A percentile compares a stretch with the other conserved stretches of the same genome.
These are phyloP conservation scores for Enteromius fasciolatus DNA, from an alignment of 2,797 vertebrate species.

Conservation along the genomic window DNA sequence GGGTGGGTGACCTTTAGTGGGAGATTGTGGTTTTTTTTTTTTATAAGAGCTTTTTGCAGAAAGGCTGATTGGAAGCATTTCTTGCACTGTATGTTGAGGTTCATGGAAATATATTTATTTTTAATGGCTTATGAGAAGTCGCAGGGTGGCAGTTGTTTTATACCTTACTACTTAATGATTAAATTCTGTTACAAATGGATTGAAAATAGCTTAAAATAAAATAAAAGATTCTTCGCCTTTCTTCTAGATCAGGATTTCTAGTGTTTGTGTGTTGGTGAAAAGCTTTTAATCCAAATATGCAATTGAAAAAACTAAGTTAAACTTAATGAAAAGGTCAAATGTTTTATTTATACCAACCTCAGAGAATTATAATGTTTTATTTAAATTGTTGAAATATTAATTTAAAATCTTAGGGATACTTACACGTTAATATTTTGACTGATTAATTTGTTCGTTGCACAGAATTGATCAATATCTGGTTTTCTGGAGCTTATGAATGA, in stretches of 20 bases:
- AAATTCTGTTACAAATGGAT: neutral
- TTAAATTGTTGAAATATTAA: neutral
- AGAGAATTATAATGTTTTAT: neutral
- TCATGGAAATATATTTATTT: neutral
- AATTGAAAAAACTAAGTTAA: neutral
- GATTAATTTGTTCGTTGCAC: neutral
- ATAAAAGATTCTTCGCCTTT: neutral
- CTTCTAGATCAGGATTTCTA: neutral
- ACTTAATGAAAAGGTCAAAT: neutral
- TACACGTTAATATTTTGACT: neutral
- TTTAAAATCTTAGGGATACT: neutral
- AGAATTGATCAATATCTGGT: neutral
- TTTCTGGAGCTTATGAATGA: no score
- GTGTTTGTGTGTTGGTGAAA: neutral
- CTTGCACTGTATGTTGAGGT: neutral
- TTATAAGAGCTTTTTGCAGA: neutral
- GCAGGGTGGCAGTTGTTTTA: neutral
- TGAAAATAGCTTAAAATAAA: neutral
- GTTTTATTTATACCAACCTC: neutral
- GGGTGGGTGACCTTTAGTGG: conserved; percentile 12
- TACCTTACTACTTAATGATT: neutral
- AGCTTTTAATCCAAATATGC: neutral
- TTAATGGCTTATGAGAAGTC: neutral
- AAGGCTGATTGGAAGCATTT: neutral
- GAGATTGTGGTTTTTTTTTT: neutral